These are phyloP conservation scores for Oceanodroma leucorhoa DNA, from an alignment of 2,797 vertebrate genomes.

Conservation along the genomic window DNA sequence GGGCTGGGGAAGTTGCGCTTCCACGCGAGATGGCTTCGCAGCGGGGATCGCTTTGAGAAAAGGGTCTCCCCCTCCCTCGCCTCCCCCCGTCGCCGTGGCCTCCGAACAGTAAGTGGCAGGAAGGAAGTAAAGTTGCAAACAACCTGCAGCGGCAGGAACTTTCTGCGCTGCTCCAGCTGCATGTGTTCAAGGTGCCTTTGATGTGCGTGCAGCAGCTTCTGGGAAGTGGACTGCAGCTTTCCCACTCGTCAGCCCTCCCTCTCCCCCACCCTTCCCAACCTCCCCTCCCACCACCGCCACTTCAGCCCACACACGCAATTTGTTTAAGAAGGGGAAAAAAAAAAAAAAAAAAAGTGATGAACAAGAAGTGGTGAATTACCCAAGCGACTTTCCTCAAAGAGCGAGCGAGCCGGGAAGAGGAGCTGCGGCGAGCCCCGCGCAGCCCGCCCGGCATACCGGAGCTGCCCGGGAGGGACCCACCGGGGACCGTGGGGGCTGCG, in stretches of 20 bases:
- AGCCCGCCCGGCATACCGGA: not conserved
- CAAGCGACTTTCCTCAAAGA: slow-evolving; percentile 25
- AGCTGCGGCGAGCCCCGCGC: not conserved
- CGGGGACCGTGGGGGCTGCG: not conserved
- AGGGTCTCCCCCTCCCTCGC: not conserved
- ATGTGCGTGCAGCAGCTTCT: slow-evolving; percentile 41
- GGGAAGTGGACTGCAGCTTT: slow-evolving; percentile 44
- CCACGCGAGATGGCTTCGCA: slow-evolving; percentile 12
- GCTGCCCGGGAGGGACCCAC: slow-evolving; percentile 6
- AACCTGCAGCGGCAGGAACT: slow-evolving; percentile 64
- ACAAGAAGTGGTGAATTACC: slow-evolving; percentile 45
- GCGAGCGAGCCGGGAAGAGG: not conserved
- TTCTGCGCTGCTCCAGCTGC: slow-evolving; percentile 34
- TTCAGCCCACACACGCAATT: slow-evolving; percentile 33
- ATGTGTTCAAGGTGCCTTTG: slow-evolving; percentile 69
- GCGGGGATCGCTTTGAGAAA: slow-evolving; percentile 22
- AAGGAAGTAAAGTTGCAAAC: slow-evolving; percentile 71
- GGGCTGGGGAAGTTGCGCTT: not conserved
- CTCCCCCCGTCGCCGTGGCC: not conserved
- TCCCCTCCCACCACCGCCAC: not conserved
- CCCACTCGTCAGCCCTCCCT: not conserved
- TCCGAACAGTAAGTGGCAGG: slow-evolving; percentile 35
- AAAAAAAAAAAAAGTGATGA: slow-evolving; percentile 27
- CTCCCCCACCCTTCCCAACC: not conserved
- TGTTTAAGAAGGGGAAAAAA: not conserved